Base-by-base conservation (phyloP, 2,888 invertebrate genomes). In the Aspidiotus rigidus region DNA sequence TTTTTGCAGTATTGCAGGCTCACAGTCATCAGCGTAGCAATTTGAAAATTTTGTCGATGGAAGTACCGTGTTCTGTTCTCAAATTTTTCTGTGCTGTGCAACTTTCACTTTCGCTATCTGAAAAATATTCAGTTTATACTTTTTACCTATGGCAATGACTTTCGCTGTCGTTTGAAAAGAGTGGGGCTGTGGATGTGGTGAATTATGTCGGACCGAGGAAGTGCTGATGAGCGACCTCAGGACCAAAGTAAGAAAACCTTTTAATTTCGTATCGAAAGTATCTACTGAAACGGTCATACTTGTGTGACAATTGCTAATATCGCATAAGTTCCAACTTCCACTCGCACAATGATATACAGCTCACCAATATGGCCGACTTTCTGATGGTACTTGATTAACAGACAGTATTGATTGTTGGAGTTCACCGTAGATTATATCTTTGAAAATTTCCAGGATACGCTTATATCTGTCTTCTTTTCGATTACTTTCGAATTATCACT, bases 141-240 rank as follows among this genome's bases (percentile, higher is more conserved):
- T 67, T 67, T 67, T 67, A 67, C 67, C 67, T 67, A 67, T 67
- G 67, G 62, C 62, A 69, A 69, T 69, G 69, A 69, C 69, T 69
- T 69, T 69, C 69, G 69, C 69, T 69, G 69, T 62, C 62, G 69
- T 69, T 69, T 69, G 72, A 70, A 64, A 69, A 71, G 72, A 71
- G 71, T 71, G 71, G 67, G 71, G 71, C 70, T 70, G 72, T 60
- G 70, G 72, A 64, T 71, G 61, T 72, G 71, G 71, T 70, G 72
- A 71, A 70, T 71, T 73, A 77, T 77, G 77, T 77, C 77, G 76
- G 77, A 77, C 76, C 76, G 77, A 74, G 77, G 77, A 74, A 77
- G 77, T 74, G 76, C 76, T 73, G 77, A 77, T 76, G 77, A 77
- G 72, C 76, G 76, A 75, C 76, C 76, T 73, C 77, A 76, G 73